Base-by-base conservation (phyloP, 2,113 vertebrate genomes). In the Glaucidium brasilianum region DNA sequence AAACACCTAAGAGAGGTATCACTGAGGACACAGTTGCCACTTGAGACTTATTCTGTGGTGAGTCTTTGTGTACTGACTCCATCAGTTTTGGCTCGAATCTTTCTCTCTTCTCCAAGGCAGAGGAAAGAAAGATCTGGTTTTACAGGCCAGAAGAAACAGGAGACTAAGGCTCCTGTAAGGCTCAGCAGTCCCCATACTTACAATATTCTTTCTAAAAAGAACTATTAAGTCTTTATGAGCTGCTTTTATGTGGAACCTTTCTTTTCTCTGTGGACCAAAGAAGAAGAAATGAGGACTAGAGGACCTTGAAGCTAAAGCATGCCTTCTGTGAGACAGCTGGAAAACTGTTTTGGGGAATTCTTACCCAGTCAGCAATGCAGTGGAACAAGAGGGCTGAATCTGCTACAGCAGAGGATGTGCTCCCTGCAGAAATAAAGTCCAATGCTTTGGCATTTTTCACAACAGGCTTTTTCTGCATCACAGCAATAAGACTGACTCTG, bases 181-280 rank as follows among this genome's bases (percentile, higher is more conserved):
- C 90, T 90, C 88, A 74, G 88, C 75, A 39, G 79, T n/a, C 64
- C 37, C 43, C 67, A 66, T n/a, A 59, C 76, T 90, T 90, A 35
- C 2, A 95, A 87, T 93, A 90, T 41, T 81, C 25, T 82, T 87
- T 82, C 73, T 93, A 30, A 80, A 71, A 95, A 79, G 66, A 83
- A 71, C 67, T 82, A 5, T 78, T 74, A 92, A 95, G 77, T 90
- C 93, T 91, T 84, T 94, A 91, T 85, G 84, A 81, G 73, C 47
- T 82, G 64, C 49, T 97, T 95, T 95, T 92, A 84, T 91, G 55
- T 88, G 86, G 47, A 91, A 91, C 69, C 29, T 89, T 84, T 93
- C 60, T 92, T 82, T 82, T 64, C 72, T 89, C 72, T 87, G 68
- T 90, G 77, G 64, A 87, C 62, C 67, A 76, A 92, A 94, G 77